Conservation (phyloP, 2,113 vertebrate genomes). For the Scortum barcoo region DNA sequence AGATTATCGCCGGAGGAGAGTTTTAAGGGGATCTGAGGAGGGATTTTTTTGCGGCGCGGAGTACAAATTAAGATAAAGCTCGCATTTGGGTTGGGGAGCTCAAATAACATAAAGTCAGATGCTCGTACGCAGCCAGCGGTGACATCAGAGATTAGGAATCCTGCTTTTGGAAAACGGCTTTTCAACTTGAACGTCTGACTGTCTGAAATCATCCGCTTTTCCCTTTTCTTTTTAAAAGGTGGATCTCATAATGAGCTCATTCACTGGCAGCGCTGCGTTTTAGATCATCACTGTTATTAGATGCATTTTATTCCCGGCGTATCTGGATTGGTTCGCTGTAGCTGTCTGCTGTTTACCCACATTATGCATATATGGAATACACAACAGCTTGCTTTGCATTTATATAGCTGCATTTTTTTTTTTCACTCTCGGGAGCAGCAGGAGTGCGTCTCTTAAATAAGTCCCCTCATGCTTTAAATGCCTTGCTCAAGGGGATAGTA, state of each 20-base stretch:
- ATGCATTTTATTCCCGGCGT: neutral
- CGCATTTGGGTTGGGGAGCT: slow-evolving; percentile 47
- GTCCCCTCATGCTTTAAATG: neutral
- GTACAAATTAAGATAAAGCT: slow-evolving; percentile 52
- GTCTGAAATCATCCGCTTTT: slow-evolving; percentile 25
- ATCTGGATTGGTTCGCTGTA: slow-evolving; percentile 30
- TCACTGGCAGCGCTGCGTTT: slow-evolving; percentile 1
- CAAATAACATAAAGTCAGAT: slow-evolving; percentile 28
- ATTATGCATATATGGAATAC: neutral
- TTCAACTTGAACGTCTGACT: slow-evolving; percentile 12
- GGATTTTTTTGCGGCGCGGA: slow-evolving; percentile 35
- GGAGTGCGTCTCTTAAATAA: neutral
- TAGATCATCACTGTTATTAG: slow-evolving; percentile 27
- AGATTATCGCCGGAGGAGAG: slow-evolving; percentile 42
- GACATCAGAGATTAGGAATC: slow-evolving; percentile 52
- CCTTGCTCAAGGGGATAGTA: neutral
- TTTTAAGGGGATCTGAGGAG: slow-evolving; percentile 51
- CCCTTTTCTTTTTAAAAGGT: slow-evolving; percentile 15
- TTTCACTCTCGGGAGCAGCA: neutral
- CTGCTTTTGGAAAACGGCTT: slow-evolving; percentile 24
- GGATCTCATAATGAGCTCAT: slow-evolving; percentile 2
- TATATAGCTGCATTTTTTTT: slow-evolving; percentile 4
- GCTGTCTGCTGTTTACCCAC: neutral
- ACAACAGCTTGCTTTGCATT: slow-evolving; percentile 29
- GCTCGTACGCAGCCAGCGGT: slow-evolving; percentile 20